Conservation (phyloP, 2,797 vertebrate species). For the Eulemur albifrons region DNA sequence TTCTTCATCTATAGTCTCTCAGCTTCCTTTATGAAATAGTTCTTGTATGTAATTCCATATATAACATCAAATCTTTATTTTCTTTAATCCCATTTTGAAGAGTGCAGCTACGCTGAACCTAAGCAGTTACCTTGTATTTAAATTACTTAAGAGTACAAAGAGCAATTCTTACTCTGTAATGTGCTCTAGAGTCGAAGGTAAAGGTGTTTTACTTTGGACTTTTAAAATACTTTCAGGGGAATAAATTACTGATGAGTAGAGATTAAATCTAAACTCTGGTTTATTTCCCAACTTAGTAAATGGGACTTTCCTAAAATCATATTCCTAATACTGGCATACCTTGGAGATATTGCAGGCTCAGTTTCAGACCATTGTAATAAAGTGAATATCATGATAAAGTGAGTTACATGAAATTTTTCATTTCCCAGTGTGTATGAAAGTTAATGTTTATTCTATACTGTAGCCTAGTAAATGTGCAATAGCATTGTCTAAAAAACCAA, state of each 20-base stretch:
- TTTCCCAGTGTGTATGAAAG: not conserved
- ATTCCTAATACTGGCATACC: not conserved
- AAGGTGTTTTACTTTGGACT: not conserved
- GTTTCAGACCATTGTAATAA: not conserved
- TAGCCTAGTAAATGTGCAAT: not conserved
- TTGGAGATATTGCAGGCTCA: not conserved
- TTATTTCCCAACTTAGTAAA: not conserved
- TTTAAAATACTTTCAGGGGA: not conserved
- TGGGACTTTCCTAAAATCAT: not conserved
- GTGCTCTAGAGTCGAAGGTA: not conserved
- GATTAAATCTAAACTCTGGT: not conserved
- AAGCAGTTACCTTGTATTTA: slow-evolving; percentile 30
- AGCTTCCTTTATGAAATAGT: not conserved
- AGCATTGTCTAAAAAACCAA: not conserved
- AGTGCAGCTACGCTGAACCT: not conserved
- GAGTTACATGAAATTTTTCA: not conserved
- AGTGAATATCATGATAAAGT: not conserved
- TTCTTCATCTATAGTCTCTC: not conserved
- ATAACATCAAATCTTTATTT: not conserved
- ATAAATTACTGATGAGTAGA: not conserved
- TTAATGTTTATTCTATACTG: not conserved
- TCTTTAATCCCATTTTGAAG: not conserved
- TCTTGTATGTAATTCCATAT: not conserved
- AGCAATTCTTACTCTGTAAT: not conserved
- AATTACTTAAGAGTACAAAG: slow-evolving; percentile 11